A percentile compares a stretch with the other conserved stretches of the same genome.
Conservation (phyloP, 2,888 invertebrate genomes). For the Chrysopilus asiliformis region DNA sequence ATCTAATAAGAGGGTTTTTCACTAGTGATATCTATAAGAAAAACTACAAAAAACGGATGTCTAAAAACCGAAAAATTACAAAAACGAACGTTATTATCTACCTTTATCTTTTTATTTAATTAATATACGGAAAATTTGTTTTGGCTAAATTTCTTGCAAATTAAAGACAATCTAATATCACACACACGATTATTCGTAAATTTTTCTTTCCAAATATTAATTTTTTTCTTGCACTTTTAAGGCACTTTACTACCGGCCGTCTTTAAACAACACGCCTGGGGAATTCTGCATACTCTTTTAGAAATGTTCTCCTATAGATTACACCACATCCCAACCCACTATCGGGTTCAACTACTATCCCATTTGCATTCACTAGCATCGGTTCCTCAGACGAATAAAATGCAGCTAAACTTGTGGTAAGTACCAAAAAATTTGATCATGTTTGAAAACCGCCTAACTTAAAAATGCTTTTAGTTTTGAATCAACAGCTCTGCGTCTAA, state of each 20-base stretch:
- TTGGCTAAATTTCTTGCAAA: no score
- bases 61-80: no score
- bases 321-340: conserved; percentile 93
- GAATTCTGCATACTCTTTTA: conserved; percentile 83
- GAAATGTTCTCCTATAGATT: conserved; percentile 96
- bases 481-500: conserved; percentile 73
- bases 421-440: conserved; percentile 17
- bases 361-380: conserved; percentile 84
- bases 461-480: conserved; percentile 49
- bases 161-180: no score
- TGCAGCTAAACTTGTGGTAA: conserved; percentile 83
- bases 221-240: no score
- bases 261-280: conserved; percentile 88
- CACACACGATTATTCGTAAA: no score
- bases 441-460: conserved; percentile 2
- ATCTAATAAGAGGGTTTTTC: no score
- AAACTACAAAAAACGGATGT: no score
- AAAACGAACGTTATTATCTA: no score
- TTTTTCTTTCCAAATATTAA: no score
- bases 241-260: conserved; percentile 81
- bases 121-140: no score
- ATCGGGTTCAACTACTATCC: conserved; percentile 80
- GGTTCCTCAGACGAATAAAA: conserved; percentile 88
- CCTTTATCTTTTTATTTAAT: no score
- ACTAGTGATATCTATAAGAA: no score